phyloP scores from a whole-genome alignment of 2,888 invertebrate genomes.

The Iphiclides podalirius region DNA sequence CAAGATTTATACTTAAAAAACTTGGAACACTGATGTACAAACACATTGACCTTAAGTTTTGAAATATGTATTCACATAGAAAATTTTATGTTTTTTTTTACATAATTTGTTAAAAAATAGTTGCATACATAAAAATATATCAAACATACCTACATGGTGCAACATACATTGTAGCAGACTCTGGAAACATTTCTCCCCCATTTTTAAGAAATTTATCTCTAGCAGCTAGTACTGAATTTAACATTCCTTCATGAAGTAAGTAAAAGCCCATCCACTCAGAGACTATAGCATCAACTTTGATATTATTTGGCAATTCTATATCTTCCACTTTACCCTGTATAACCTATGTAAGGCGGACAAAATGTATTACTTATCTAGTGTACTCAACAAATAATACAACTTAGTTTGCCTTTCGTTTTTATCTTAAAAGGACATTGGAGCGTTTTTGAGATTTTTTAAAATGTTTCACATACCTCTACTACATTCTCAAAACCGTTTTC shows the following conservation, averaged over 20 bases:
- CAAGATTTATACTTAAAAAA: too few species aligned
- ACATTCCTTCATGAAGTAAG: slow-evolving; percentile 96
- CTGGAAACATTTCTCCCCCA: slow-evolving; percentile 88
- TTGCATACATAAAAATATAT: too few species aligned
- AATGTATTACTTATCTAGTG: too few species aligned
- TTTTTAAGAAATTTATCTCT: slow-evolving; percentile 89
- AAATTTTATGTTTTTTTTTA: too few species aligned
- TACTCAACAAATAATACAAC: too few species aligned
- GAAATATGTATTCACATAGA: too few species aligned
- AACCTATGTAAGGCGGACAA: slow-evolving; percentile 74
- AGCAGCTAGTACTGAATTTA: slow-evolving; percentile 92
- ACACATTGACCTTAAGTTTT: too few species aligned
- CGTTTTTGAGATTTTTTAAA: too few species aligned
- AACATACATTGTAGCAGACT: slow-evolving; percentile 79
- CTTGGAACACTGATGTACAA: too few species aligned
- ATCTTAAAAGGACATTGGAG: too few species aligned
- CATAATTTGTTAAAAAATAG: too few species aligned
- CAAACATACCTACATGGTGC: slow-evolving; percentile 85
- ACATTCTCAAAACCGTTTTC: slow-evolving; percentile 85
- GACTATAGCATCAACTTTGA: slow-evolving; percentile 92
- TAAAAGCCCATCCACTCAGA: slow-evolving; percentile 99
- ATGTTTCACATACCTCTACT: slow-evolving; percentile 84
- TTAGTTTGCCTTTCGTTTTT: too few species aligned
- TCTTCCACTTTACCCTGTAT: slow-evolving; percentile 89
- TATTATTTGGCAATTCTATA: slow-evolving; percentile 80